These are phyloP conservation scores for Branchinecta lynchi DNA, from an alignment of 1,140 invertebrate species.

Conservation along the genomic window DNA sequence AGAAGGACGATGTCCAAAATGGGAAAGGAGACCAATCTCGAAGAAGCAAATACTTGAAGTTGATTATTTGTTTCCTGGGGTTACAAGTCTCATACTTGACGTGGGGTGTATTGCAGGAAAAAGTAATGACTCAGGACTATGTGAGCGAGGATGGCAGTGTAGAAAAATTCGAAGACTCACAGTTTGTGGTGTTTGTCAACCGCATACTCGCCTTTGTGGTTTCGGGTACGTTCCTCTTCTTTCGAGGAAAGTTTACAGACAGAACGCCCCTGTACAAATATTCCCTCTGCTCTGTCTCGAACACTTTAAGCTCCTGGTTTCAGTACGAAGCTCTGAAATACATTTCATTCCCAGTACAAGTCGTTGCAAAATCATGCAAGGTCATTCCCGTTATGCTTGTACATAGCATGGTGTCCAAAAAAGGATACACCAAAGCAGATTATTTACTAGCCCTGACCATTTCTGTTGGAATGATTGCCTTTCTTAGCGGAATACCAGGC, in stretches of 20 bases:
- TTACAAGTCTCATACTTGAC: slow-evolving; percentile 78
- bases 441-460: slow-evolving; percentile 79
- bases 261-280: slow-evolving; percentile 87
- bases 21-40: slow-evolving; percentile 27
- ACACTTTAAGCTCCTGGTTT: slow-evolving; percentile 97
- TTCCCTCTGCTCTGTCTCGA: slow-evolving; percentile 89
- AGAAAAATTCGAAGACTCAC: slow-evolving; percentile 71
- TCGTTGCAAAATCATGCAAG: slow-evolving; percentile 83
- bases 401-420: slow-evolving; percentile 79
- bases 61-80: slow-evolving; percentile 67
- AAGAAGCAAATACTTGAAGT: slow-evolving; percentile 38
- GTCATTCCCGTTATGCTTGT: slow-evolving; percentile 97
- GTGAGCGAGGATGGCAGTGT: slow-evolving; percentile 40
- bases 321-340: slow-evolving; percentile 98
- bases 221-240: slow-evolving; percentile 43
- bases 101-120: slow-evolving; percentile 88
- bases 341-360: slow-evolving; percentile 94
- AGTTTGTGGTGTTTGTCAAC: slow-evolving; percentile 90
- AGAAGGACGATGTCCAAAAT: slow-evolving; percentile 25
- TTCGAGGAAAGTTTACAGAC: slow-evolving; percentile 42
- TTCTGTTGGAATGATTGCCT: slow-evolving; percentile 79
- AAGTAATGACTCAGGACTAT: slow-evolving; percentile 76
- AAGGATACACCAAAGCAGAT: slow-evolving; percentile 77
- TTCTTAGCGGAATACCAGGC: slow-evolving; percentile 55
- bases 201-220: slow-evolving; percentile 66